These are phyloP conservation scores for Teinopalpus imperialis DNA, from an alignment of 2,888 invertebrate species.

Conservation along the genomic window DNA sequence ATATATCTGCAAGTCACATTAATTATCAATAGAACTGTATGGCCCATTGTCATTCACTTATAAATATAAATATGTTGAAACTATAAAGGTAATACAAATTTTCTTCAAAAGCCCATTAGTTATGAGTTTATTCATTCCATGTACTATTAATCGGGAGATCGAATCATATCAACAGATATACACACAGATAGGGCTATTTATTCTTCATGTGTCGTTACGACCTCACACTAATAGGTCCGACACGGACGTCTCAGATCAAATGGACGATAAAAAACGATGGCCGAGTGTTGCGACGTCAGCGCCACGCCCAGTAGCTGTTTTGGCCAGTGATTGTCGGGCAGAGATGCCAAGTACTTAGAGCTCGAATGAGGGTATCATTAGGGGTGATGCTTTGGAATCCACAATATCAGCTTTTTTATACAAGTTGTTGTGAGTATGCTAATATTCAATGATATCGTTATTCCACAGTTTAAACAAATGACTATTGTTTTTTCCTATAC, in stretches of 20 bases:
- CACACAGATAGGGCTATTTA: constrained; percentile 10
- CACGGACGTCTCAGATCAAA: constrained; percentile 28
- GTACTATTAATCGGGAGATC: not conserved
- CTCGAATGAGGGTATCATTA: constrained; percentile 2
- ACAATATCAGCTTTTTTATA: constrained; percentile 4
- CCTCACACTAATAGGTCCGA: constrained; percentile 16
- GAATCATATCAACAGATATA: constrained; percentile 12
- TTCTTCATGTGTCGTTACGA: constrained; percentile 17
- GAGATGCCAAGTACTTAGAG: constrained; percentile 1
- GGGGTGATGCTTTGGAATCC: not conserved
- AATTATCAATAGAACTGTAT: too few relatives aligned
- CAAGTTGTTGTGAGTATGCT: too few relatives aligned
- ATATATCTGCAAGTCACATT: too few relatives aligned
- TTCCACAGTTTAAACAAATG: too few relatives aligned
- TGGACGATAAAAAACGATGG: constrained; percentile 49
- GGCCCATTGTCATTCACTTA: too few relatives aligned
- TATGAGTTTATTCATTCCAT: not conserved
- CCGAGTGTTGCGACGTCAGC: constrained; percentile 42
- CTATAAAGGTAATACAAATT: too few relatives aligned
- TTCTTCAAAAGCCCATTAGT: too few relatives aligned
- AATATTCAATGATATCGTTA: too few relatives aligned
- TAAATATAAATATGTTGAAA: too few relatives aligned
- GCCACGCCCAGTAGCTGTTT: constrained; percentile 46
- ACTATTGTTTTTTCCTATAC: too few relatives aligned
- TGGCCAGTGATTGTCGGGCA: constrained; percentile 17